Conservation (phyloP, 2,888 invertebrate genomes). For the Clanis bilineata region DNA sequence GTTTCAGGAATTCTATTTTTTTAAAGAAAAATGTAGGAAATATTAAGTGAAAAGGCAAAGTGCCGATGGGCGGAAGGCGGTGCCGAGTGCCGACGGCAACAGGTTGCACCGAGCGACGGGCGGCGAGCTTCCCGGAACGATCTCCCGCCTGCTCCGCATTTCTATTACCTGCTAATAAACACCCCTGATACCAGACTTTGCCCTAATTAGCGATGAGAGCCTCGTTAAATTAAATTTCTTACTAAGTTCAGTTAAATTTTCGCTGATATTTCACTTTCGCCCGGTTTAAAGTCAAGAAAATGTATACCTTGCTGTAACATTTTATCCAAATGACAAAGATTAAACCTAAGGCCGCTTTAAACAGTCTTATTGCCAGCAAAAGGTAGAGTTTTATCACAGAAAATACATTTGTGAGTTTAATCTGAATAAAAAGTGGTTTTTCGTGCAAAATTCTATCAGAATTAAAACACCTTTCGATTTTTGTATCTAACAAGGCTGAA, state of each 20-base stretch:
- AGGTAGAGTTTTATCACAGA: background rate
- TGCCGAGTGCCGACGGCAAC: slow-evolving; percentile 76
- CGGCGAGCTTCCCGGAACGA: slow-evolving; percentile 42
- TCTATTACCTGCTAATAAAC: slow-evolving; percentile 73
- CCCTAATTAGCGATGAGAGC: slow-evolving; percentile 61
- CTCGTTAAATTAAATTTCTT: slow-evolving; percentile 61
- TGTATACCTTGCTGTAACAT: background rate
- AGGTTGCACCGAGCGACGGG: slow-evolving; percentile 62
- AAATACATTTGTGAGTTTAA: background rate
- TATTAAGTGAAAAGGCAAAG: slow-evolving; percentile 33
- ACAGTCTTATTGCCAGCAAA: background rate
- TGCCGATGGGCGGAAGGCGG: slow-evolving; percentile 78
- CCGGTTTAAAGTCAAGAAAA: slow-evolving; percentile 37
- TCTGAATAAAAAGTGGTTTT: too few species aligned
- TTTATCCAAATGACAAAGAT: background rate
- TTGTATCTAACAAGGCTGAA: too few species aligned
- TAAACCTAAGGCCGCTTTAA: background rate
- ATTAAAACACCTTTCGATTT: background rate
- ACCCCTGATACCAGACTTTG: slow-evolving; percentile 56
- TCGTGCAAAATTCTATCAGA: background rate
- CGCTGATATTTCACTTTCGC: slow-evolving; percentile 47
- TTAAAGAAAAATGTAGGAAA: slow-evolving; percentile 21
- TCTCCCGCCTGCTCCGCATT: slow-evolving; percentile 57
- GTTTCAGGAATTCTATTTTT: slow-evolving; percentile 16
- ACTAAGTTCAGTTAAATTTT: slow-evolving; percentile 44